Evolutionary conservation across 1,140 invertebrate genomes (phyloP), one percentile per base, ranked within the genome.

Genomic region (Hesperophylax magnus): DNA sequence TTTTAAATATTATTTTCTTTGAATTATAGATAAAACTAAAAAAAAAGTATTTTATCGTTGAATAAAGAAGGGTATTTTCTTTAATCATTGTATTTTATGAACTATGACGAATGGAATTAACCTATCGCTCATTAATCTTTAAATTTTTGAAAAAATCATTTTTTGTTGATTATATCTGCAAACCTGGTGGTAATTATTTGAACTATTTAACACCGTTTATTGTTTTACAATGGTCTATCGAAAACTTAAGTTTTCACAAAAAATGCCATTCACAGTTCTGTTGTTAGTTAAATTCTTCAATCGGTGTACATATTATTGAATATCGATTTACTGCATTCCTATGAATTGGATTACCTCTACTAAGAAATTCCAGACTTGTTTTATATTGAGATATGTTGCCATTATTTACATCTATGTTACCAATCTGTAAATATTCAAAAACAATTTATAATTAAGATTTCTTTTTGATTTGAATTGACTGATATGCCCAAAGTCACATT

Each of bases 301-400:
- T 17, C 3, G 14, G 39, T 1, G 34, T 6, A n/a, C 3, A 27
- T 34, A 22, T 3, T n/a, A 31, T 34, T 71, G 17, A 47, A 22
- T 67, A 71, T 34, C 39, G 27, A 34, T 34, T 11, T 14, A 34
- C 27, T 71, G 17, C 31, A 18, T 63, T 54, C 22, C 39, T 78
- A 34, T 78, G 18, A 17, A 77, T 18, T 60, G 63, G 47, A 67
- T 22, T 52, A 78, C 27, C 18, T 65, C 31, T 47, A 31, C 24
- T 24, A 61, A 18, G 11, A 69, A 47, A 69, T 18, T 34, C 3
- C 63, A 67, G 63, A 67, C 31, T 67, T 67, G 27, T 31, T 34
- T 67, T 47, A 47, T 67, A 18, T 52, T 34, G 27, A 69, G 65
- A 69, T 69, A 69, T 69, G 65, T 69, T 20, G 11, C 14, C 65